Conservation (phyloP, 2,888 invertebrate species). For the Byasa hedistus region DNA sequence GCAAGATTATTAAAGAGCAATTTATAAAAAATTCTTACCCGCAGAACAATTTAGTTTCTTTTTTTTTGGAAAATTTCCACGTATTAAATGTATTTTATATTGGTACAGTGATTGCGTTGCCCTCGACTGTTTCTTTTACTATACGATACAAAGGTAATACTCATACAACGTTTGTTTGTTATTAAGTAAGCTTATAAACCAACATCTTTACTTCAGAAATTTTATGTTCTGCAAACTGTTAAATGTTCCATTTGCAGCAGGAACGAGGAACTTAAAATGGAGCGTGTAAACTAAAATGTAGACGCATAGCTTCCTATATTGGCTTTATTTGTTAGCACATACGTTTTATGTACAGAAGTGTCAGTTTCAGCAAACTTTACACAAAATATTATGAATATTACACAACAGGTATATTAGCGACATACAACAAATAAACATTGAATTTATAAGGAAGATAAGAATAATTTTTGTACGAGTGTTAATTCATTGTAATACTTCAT, state of each 20-base stretch:
- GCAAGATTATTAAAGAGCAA: too few relatives aligned
- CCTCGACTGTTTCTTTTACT: too few relatives aligned
- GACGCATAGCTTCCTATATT: constrained; percentile 14
- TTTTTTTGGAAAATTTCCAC: too few relatives aligned
- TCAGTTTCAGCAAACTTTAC: constrained; percentile 14
- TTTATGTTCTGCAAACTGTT: not conserved
- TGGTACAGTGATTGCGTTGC: too few relatives aligned
- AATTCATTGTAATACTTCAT: not conserved
- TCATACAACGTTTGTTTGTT: too few relatives aligned
- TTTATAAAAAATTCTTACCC: too few relatives aligned
- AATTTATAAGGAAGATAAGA: not conserved
- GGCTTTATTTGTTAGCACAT: constrained; percentile 11
- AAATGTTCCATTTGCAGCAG: not conserved
- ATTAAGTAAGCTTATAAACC: too few relatives aligned
- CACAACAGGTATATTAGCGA: constrained; percentile 1
- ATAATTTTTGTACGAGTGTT: not conserved
- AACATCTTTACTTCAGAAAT: too few relatives aligned
- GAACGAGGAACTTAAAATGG: constrained; percentile 1
- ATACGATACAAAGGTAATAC: too few relatives aligned
- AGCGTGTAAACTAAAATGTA: not conserved
- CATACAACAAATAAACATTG: not conserved
- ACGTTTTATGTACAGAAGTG: constrained; percentile 14
- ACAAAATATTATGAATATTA: constrained; percentile 14
- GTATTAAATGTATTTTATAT: too few relatives aligned
- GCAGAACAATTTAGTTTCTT: too few relatives aligned